Conservation (phyloP, 1,140 invertebrate species). For the Heterodera carotae region DNA sequence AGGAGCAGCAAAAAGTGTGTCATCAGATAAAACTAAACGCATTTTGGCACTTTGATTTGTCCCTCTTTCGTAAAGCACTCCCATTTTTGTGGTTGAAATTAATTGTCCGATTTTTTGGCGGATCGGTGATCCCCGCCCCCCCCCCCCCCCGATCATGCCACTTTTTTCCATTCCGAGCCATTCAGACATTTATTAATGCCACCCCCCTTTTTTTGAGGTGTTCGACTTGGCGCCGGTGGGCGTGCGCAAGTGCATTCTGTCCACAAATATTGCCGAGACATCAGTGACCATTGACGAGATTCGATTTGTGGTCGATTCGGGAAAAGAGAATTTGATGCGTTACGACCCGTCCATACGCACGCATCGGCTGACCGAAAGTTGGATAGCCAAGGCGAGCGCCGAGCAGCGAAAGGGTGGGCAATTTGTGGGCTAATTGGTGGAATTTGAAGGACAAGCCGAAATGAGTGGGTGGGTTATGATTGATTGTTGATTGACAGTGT, state of each 20-base stretch:
- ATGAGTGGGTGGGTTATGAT: too few relatives aligned
- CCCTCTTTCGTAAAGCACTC: too few relatives aligned
- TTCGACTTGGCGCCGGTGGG: conserved; percentile 95
- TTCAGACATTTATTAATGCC: conserved; percentile 15
- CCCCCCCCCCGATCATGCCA: too few relatives aligned
- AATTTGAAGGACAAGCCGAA: too few relatives aligned
- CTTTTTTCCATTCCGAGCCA: not conserved
- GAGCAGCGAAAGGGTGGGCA: conserved; percentile 88
- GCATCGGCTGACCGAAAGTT: conserved; percentile 71
- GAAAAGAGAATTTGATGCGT: conserved; percentile 67
- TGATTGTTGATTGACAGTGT: too few relatives aligned
- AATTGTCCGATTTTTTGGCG: too few relatives aligned
- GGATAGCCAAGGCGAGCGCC: conserved; percentile 93
- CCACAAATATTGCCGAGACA: conserved; percentile 99
- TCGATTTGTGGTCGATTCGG: conserved; percentile 91
- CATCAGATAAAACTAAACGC: too few relatives aligned
- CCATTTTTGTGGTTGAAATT: too few relatives aligned
- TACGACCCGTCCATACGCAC: conserved; percentile 59
- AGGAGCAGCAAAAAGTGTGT: conserved; percentile 84
- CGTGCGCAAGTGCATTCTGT: conserved; percentile 91
- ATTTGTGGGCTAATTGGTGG: too few relatives aligned
- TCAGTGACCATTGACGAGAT: conserved; percentile 98
- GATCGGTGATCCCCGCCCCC: too few relatives aligned
- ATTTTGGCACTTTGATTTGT: too few relatives aligned
- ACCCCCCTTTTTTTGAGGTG: conserved; percentile 68